Conservation (phyloP, 2,888 invertebrate genomes). For the Drepanosiphum platanoidis region DNA sequence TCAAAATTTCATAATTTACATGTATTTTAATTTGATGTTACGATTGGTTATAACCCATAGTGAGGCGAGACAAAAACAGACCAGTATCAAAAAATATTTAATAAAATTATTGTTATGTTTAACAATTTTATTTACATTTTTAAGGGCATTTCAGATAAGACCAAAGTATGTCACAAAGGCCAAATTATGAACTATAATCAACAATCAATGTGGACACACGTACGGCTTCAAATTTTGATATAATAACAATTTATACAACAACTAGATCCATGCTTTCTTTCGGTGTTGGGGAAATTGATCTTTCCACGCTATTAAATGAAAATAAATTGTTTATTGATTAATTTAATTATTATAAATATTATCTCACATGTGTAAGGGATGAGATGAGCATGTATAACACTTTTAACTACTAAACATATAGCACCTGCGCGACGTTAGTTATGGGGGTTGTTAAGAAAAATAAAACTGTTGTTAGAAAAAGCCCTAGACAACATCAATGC, state of each 20-base stretch:
- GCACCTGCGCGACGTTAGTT: constrained; percentile 29
- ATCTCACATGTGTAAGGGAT: neutral
- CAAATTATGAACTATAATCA: neutral
- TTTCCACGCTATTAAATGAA: constrained; percentile 45
- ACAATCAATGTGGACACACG: constrained; percentile 37
- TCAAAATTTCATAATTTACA: too few relatives aligned
- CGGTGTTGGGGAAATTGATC: constrained; percentile 57
- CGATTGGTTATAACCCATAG: too few relatives aligned
- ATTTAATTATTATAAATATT: neutral
- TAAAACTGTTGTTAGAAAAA: constrained; percentile 57
- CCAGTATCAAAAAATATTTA: too few relatives aligned
- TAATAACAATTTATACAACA: constrained; percentile 20
- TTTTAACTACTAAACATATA: constrained; percentile 43
- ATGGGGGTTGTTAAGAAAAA: constrained; percentile 62
- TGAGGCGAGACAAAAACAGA: too few relatives aligned
- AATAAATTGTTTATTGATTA: constrained; percentile 5
- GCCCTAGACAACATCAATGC: constrained; percentile 69
- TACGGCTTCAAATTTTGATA: constrained; percentile 47
- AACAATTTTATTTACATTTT: neutral
- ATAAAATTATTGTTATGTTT: neutral
- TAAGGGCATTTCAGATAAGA: constrained; percentile 39
- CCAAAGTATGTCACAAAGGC: constrained; percentile 11
- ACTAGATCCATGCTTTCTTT: constrained; percentile 56
- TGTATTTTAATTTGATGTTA: too few relatives aligned
- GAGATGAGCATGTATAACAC: constrained; percentile 58